Evolutionary conservation across 2,113 vertebrate species (phyloP).

Genomic region (Emydura subglobosa): DNA sequence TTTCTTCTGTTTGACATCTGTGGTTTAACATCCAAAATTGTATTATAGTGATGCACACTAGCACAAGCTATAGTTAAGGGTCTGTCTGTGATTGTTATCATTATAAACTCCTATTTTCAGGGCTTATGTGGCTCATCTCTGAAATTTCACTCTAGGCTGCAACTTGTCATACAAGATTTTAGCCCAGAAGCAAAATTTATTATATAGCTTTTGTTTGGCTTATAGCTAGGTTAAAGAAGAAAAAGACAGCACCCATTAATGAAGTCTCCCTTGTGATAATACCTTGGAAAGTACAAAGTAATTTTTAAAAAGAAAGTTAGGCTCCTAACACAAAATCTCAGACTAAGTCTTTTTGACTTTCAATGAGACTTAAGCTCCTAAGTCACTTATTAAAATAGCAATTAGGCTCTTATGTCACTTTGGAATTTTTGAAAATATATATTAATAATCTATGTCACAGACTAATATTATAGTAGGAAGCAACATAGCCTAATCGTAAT

Average conservation of each 20-base stretch:
- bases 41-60: constrained; percentile 78
- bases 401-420: not conserved
- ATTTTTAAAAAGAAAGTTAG: not conserved
- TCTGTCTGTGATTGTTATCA: constrained; percentile 26
- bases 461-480: not conserved
- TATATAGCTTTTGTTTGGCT: not conserved
- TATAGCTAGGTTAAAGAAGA: not conserved
- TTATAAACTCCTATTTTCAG: constrained; percentile 42
- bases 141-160: constrained; percentile 1
- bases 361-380: not conserved
- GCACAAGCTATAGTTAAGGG: not conserved
- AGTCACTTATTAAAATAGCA: not conserved
- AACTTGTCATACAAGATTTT: constrained; percentile 37
- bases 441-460: not conserved
- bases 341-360: not conserved
- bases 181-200: constrained; percentile 43
- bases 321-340: not conserved
- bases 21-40: constrained; percentile 90
- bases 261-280: not conserved
- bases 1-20: constrained; percentile 94
- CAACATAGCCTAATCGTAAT: accelerated
- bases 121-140: constrained; percentile 44
- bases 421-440: not conserved
- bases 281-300: constrained; percentile 1
- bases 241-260: constrained; percentile 9